phyloP scores from a whole-genome alignment of 2,113 vertebrate species.

The Plotosus lineatus region DNA sequence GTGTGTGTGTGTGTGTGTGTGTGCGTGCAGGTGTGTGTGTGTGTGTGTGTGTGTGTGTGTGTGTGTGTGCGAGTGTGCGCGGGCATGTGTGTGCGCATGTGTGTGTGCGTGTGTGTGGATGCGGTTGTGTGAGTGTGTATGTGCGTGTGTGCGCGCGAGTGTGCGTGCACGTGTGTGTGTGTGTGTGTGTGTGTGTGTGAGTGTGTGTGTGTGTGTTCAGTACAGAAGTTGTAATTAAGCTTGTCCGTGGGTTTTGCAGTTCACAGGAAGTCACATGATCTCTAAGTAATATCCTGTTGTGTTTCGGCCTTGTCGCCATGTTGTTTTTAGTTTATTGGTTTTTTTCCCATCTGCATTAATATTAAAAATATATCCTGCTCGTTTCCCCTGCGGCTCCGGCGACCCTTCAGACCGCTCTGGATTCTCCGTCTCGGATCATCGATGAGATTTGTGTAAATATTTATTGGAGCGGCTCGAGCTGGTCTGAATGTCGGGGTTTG shows the following conservation, averaged over 20 bases:
- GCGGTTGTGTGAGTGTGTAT: background rate
- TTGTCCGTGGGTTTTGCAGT: conserved; percentile 62
- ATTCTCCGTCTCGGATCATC: conserved; percentile 81
- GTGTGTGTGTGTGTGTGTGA: background rate
- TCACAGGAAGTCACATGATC: conserved; percentile 93
- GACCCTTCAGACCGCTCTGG: conserved; percentile 77
- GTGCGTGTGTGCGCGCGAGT: background rate
- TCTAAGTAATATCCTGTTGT: conserved; percentile 98
- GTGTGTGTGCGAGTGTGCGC: background rate
- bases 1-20: conserved; percentile 3
- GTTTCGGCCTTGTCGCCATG: conserved; percentile 86
- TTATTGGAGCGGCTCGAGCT: conserved; percentile 17
- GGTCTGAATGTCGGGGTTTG: background rate
- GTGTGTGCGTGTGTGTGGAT: conserved; percentile 3
- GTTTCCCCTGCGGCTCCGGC: conserved; percentile 79
- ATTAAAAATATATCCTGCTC: conserved; percentile 90
- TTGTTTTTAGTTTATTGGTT: conserved; percentile 96
- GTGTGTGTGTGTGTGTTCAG: too few species aligned
- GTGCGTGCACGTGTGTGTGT: background rate
- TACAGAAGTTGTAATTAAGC: too few species aligned
- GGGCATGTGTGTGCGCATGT: conserved; percentile 48
- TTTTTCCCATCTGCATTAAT: conserved; percentile 88
- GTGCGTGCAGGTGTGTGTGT: background rate
- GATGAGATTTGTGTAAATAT: conserved; percentile 64
- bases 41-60: background rate